A percentile compares a stretch with the other conserved stretches of the same genome.
Conservation (phyloP, 2,113 vertebrate species). For the Phylloscopus trochiloides region DNA sequence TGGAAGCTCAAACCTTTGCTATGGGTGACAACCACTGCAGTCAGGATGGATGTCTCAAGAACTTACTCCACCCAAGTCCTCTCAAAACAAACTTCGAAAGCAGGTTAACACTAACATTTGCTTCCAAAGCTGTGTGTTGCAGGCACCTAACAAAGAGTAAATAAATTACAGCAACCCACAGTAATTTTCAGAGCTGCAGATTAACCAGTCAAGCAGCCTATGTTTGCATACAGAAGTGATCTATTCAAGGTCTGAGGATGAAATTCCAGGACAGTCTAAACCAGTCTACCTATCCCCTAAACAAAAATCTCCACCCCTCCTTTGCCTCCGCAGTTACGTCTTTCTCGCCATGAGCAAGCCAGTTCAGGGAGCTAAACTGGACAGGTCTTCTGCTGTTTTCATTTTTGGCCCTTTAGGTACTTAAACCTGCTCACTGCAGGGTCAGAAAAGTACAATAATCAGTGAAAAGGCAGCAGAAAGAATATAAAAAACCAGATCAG, state of each 20-base stretch:
- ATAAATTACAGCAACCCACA: neutral
- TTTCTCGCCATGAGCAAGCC: neutral
- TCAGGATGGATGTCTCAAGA: neutral
- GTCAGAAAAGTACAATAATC: neutral
- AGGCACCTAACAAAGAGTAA: slow-evolving; percentile 15
- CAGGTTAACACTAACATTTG: neutral
- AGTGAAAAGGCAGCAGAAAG: neutral
- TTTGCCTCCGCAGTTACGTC: neutral
- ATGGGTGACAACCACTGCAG: neutral
- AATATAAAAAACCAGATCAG: neutral
- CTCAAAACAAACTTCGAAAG: neutral
- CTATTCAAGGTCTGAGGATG: neutral
- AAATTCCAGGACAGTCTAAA: slow-evolving; percentile 33
- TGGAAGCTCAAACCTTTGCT: neutral
- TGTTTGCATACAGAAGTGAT: slow-evolving; percentile 11
- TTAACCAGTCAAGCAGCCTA: slow-evolving; percentile 37
- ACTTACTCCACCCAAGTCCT: neutral
- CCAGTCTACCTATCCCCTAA: neutral
- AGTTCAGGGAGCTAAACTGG: neutral
- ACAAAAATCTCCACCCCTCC: neutral
- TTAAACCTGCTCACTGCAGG: neutral
- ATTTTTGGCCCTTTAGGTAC: neutral
- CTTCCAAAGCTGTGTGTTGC: neutral
- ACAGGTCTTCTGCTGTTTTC: neutral
- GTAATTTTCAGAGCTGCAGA: slow-evolving; percentile 31